Evolutionary conservation across 2,113 vertebrate species (phyloP).

Genomic region (Peromyscus leucopus): DNA sequence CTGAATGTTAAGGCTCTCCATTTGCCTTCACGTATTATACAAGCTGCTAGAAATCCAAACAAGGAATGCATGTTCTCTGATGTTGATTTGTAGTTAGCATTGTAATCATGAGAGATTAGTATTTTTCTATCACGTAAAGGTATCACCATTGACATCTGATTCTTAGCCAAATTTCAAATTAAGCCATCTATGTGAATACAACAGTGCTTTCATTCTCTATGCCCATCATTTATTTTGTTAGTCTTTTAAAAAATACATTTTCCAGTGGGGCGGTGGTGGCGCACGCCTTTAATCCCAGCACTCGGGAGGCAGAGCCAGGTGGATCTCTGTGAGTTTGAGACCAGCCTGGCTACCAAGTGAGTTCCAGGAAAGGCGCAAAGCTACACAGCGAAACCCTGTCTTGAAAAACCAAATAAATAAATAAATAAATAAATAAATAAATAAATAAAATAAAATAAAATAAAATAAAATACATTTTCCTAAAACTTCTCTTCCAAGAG

Average conservation of each 20-base stretch:
- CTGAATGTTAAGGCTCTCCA: not conserved
- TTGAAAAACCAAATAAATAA: no score
- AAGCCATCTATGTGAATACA: not conserved
- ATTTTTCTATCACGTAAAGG: slow-evolving; percentile 35
- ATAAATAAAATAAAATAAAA: no score
- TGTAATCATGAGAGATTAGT: not conserved
- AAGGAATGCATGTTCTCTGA: not conserved
- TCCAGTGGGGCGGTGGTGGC: no score
- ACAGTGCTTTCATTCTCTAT: not conserved
- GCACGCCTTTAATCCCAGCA: no score
- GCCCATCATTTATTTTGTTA: not conserved
- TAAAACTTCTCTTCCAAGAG: slow-evolving; percentile 47
- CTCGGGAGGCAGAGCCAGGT: no score
- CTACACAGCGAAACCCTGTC: no score
- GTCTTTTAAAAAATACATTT: not conserved
- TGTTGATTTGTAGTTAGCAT: not conserved
- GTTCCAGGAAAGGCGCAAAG: no score
- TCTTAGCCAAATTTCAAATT: slow-evolving; percentile 11
- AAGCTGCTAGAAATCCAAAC: not conserved
- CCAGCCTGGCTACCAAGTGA: no score
- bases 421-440: no score
- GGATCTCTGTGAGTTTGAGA: no score
- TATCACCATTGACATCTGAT: not conserved
- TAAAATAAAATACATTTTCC: not conserved
- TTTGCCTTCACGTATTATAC: not conserved